These are phyloP conservation scores for Andricus quercusramuli DNA, from an alignment of 2,888 invertebrate genomes.

Conservation along the genomic window DNA sequence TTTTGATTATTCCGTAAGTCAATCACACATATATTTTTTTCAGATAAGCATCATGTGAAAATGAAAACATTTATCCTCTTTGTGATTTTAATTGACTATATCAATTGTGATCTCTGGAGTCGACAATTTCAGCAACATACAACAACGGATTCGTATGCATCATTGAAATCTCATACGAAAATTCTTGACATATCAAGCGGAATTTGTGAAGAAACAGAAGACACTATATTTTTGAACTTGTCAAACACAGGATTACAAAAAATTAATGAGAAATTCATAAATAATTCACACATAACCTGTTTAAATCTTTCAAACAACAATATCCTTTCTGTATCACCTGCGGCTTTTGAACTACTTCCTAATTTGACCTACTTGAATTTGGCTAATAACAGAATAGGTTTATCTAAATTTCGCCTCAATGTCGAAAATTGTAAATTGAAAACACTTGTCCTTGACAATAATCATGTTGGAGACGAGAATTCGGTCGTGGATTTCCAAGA, in stretches of 20 bases:
- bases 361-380: neutral
- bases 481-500: no score
- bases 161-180: neutral
- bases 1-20: no score
- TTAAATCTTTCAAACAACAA: neutral
- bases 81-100: neutral
- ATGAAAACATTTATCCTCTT: slow-evolving; percentile 13
- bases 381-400: neutral
- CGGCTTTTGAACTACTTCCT: neutral
- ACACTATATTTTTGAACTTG: neutral
- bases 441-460: slow-evolving; percentile 6
- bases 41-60: neutral
- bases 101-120: neutral
- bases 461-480: neutral
- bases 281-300: neutral
- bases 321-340: neutral
- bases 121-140: no score
- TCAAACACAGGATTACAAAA: neutral
- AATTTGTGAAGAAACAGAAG: slow-evolving; percentile 9
- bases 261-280: neutral
- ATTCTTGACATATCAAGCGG: neutral
- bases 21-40: neutral
- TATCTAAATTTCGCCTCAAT: neutral
- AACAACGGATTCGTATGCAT: no score
- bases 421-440: neutral